These are phyloP conservation scores for Chrosomus eos DNA, from an alignment of 2,797 vertebrate species.

Conservation along the genomic window DNA sequence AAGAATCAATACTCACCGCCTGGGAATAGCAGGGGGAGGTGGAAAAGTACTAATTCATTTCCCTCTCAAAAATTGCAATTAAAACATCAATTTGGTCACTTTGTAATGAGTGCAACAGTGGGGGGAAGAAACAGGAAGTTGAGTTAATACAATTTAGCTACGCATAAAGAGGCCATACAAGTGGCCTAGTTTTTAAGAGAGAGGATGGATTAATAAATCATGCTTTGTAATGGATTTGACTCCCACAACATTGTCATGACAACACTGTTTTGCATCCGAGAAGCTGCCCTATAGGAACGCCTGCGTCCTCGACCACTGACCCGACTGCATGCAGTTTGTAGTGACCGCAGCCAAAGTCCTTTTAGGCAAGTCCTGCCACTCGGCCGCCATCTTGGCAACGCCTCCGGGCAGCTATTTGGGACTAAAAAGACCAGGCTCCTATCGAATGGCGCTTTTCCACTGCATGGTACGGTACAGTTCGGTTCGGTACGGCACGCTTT, in stretches of 20 bases:
- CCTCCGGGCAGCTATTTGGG: no score
- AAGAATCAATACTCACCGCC: not conserved
- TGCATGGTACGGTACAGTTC: no score
- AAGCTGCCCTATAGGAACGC: not conserved
- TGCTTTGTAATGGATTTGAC: conserved; percentile 61
- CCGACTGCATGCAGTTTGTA: conserved; percentile 65
- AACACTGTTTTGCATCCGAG: conserved; percentile 46
- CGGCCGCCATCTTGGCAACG: no score
- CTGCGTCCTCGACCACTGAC: conserved; percentile 17
- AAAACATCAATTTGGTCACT: conserved; percentile 55
- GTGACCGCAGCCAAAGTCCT: no score
- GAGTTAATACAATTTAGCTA: conserved; percentile 55
- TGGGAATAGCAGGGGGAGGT: not conserved
- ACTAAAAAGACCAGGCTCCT: no score
- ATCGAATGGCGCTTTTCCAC: no score
- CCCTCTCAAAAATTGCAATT: conserved; percentile 24
- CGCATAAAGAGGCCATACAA: conserved; percentile 59
- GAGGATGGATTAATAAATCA: conserved; percentile 71
- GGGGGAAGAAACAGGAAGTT: conserved; percentile 16
- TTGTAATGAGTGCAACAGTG: conserved; percentile 56
- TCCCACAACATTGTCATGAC: conserved; percentile 57
- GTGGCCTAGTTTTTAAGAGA: conserved; percentile 68
- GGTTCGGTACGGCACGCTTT: no score
- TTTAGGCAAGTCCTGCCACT: no score
- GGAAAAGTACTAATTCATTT: conserved; percentile 6